These are phyloP conservation scores for Galaxias olidus DNA, from an alignment of 2,797 vertebrate genomes.

Conservation along the genomic window DNA sequence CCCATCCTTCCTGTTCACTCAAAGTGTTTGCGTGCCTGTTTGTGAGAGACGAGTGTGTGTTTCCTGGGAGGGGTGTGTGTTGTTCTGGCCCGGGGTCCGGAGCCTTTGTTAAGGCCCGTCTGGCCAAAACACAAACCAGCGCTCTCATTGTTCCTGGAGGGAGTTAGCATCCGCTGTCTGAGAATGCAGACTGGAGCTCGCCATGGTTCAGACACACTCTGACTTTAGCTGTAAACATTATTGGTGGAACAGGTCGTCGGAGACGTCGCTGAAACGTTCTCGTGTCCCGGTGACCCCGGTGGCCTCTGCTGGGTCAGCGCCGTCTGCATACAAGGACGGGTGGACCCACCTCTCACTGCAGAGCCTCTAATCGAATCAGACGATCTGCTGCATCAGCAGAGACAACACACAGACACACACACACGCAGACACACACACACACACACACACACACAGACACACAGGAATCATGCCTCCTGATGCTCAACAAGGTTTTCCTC, in stretches of 20 bases:
- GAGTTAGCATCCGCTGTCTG: conserved; percentile 49
- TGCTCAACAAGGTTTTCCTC: no score
- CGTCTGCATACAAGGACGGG: not conserved
- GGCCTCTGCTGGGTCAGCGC: no score
- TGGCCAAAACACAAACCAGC: not conserved
- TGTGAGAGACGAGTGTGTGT: not conserved
- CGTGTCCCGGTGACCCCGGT: no score
- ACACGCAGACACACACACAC: conserved; percentile 1
- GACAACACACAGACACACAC: not conserved
- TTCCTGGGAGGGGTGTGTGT: not conserved
- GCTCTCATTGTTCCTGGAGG: conserved; percentile 42
- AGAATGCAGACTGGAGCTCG: conserved; percentile 29
- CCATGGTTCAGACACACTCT: no score
- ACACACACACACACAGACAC: conserved; percentile 6
- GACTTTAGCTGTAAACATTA: conserved; percentile 15
- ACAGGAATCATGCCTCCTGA: not conserved
- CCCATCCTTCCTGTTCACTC: not conserved
- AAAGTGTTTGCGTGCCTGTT: not conserved
- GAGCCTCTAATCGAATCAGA: not conserved
- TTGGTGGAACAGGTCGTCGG: not conserved
- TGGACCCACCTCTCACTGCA: not conserved
- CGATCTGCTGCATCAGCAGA: not conserved
- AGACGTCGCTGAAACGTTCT: no score
- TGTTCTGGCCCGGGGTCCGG: not conserved
- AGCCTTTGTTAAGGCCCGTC: conserved; percentile 4